Evolutionary conservation across 2,113 vertebrate species (phyloP).

Genomic region (Bos javanicus): DNA sequence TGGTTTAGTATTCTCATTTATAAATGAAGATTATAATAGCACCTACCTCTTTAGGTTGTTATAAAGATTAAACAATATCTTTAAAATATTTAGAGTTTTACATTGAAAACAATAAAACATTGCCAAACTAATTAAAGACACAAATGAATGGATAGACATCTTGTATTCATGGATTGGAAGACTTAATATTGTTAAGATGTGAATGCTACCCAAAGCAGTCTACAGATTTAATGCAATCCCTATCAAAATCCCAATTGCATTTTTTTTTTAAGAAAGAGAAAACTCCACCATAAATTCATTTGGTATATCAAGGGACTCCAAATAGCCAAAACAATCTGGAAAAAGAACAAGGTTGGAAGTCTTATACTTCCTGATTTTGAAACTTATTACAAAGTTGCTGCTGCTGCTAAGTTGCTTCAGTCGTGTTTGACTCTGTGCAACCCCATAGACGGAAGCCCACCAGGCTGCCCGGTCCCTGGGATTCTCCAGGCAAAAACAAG

Average conservation of each 20-base stretch:
- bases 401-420: no score
- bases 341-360: background rate
- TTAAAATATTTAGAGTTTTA: background rate
- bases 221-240: background rate
- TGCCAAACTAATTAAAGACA: background rate
- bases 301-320: background rate
- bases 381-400: background rate
- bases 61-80: background rate
- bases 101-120: background rate
- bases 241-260: background rate
- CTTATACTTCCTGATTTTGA: background rate
- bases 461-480: background rate
- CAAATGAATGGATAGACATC: background rate
- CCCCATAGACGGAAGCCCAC: no score
- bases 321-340: background rate
- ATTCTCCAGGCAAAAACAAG: background rate
- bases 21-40: background rate
- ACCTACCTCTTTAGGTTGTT: background rate
- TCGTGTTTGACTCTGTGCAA: rapidly evolving
- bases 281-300: background rate
- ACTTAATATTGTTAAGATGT: background rate
- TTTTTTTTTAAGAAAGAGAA: background rate
- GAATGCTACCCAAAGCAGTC: background rate
- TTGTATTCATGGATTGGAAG: background rate
- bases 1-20: background rate